Evolutionary conservation across 2,888 invertebrate genomes (phyloP), one percentile per base, ranked within the genome.

Genomic region (Caenorhabditis doughertyi): DNA sequence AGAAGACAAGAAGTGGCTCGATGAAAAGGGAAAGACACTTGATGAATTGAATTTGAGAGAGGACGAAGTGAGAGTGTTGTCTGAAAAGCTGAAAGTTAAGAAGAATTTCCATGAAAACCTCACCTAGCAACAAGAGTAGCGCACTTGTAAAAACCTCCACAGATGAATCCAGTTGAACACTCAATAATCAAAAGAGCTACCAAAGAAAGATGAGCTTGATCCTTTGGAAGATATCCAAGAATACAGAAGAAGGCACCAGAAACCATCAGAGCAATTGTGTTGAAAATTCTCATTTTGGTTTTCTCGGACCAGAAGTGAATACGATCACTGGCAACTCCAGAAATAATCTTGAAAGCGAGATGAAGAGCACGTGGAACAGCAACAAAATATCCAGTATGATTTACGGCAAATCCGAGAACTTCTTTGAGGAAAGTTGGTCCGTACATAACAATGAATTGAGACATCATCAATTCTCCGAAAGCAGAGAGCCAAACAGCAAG

Each of bases 21-120:
- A 90, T 85, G 82, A 90, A 89, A 29, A 89, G 81, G 0, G 90
- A 89, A 5, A 89, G 55, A 42, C 89, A 90, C 70, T 90, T 90
- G 84, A 89, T 88, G 85, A 90, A 90, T 68, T 90, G 90, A 35
- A 90, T 89, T 79, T 89, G 89, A 8, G 89, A 89, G 13, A 90
- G 85, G 8, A 90, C 90, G 56, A 90, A 90, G 77, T 89, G 89
- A n/a, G 88, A 85, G 77, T 89, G 89, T 79, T 90, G 90, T 51
- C 90, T 90, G 84, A 74, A 88, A 84, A 42, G 5, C 8, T 3
- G 42, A 7, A 29, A 55, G 21, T 8, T 25, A 39, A 27, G 2
- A 5, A n/a, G 1, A 16, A 29, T 23, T 11, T 16, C 21, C 27
- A 42, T 13, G n/a, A 3, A 9, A n/a, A 29, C 7, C 42, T 32